Percentiles rank a stretch among this genome's conserved stretches.
Evolutionary conservation across 2,888 invertebrate species (phyloP).

Genomic region (Drosophila acutilabella): DNA sequence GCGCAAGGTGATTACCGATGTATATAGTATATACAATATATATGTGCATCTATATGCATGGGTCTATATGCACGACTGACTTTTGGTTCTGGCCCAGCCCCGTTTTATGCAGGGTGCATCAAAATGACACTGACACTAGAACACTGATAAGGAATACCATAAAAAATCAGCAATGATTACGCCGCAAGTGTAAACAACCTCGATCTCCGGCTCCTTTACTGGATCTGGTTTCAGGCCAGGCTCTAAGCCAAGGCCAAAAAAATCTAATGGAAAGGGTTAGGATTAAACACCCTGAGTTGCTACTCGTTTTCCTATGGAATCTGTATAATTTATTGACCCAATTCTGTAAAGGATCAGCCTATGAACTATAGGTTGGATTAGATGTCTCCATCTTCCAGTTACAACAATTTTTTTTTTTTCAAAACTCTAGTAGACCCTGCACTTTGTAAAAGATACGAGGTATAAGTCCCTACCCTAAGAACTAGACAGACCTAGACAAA

Average conservation of each 20-base stretch:
- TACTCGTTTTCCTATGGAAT: too few relatives aligned
- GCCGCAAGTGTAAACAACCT: constrained; percentile 63
- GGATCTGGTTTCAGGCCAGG: too few relatives aligned
- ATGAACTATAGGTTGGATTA: too few relatives aligned
- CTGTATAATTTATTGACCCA: too few relatives aligned
- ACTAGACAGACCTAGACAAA: not conserved
- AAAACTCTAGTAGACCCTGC: too few relatives aligned
- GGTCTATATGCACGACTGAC: not conserved
- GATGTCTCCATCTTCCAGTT: too few relatives aligned
- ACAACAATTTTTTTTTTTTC: too few relatives aligned
- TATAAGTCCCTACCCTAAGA: not conserved
- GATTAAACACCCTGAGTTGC: too few relatives aligned
- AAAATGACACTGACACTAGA: constrained; percentile 55
- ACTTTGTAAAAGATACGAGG: too few relatives aligned
- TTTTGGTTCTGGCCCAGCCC: constrained; percentile 46
- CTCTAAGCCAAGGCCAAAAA: constrained; percentile 31
- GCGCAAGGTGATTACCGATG: not conserved
- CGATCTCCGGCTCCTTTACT: constrained; percentile 34
- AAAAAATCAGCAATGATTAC: constrained; percentile 53
- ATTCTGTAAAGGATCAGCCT: too few relatives aligned
- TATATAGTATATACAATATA: not conserved
- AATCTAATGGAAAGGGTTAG: not conserved
- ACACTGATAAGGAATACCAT: constrained; percentile 61
- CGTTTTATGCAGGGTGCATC: constrained; percentile 72
- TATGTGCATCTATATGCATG: not conserved